phyloP scores from a whole-genome alignment of 2,113 vertebrate genomes.

The Anarrhichthys ocellatus region DNA sequence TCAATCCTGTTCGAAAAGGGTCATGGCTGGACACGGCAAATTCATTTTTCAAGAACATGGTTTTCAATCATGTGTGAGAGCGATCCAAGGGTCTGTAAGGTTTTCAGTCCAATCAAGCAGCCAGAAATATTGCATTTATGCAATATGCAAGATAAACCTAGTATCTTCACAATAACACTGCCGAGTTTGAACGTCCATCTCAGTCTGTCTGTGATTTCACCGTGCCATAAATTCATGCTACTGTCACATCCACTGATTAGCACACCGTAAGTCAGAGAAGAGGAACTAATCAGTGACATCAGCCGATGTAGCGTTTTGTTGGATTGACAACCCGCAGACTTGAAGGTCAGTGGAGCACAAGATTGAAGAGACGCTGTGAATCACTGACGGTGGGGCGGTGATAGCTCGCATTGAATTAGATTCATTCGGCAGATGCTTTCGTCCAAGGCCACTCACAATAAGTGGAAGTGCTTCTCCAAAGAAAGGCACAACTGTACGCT shows the following conservation, averaged over 20 bases:
- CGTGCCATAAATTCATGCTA: background rate
- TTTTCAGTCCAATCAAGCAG: background rate
- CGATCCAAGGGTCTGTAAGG: background rate
- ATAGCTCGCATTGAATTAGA: background rate
- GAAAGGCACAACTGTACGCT: background rate
- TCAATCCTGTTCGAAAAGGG: background rate
- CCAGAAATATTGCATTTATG: background rate
- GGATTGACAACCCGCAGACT: background rate
- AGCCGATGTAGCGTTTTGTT: constrained; percentile 9
- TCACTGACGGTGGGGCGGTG: background rate
- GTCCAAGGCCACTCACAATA: background rate
- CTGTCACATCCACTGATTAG: background rate
- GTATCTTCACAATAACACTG: background rate
- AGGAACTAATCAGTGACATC: constrained; percentile 11
- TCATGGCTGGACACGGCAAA: background rate
- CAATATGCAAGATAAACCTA: background rate
- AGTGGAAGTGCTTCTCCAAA: background rate
- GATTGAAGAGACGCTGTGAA: background rate
- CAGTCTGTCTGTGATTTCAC: background rate
- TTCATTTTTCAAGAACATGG: background rate
- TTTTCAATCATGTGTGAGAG: constrained; percentile 22
- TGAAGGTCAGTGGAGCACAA: background rate
- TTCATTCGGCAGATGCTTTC: background rate
- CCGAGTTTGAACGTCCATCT: background rate
- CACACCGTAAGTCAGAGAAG: background rate